These are phyloP conservation scores for Euspilapteryx auroguttella DNA, from an alignment of 2,888 invertebrate genomes.

Conservation along the genomic window DNA sequence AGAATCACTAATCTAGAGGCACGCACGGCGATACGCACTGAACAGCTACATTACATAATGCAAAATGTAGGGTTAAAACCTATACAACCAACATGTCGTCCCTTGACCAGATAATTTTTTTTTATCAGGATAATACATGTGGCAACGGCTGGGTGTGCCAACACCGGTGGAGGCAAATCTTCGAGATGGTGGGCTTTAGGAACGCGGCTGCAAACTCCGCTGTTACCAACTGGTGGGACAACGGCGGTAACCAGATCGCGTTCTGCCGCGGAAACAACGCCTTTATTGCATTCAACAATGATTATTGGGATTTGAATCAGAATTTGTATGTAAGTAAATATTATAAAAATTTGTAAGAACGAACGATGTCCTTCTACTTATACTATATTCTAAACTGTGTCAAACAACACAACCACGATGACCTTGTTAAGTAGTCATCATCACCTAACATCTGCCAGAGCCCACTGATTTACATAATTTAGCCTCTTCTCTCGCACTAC, in stretches of 20 bases:
- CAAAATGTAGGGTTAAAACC: neutral
- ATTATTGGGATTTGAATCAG: conserved; percentile 42
- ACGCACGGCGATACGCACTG: too few species aligned
- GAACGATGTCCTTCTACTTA: neutral
- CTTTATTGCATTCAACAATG: conserved; percentile 65
- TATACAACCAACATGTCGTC: neutral
- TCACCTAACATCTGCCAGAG: too few species aligned
- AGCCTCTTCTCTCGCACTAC: too few species aligned
- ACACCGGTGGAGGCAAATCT: conserved; percentile 76
- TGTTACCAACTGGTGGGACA: conserved; percentile 72
- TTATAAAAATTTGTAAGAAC: neutral
- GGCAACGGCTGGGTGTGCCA: conserved; percentile 76
- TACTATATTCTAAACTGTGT: too few species aligned
- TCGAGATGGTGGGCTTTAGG: conserved; percentile 72
- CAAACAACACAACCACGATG: too few species aligned
- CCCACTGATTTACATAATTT: too few species aligned
- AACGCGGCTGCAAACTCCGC: conserved; percentile 62
- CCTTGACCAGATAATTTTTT: conserved; percentile 1
- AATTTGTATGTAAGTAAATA: conserved; percentile 40
- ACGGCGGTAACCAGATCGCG: conserved; percentile 74
- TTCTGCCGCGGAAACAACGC: conserved; percentile 63
- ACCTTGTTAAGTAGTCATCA: too few species aligned
- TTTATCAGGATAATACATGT: conserved; percentile 49
- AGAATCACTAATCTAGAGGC: too few species aligned
- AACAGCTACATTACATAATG: too few species aligned